Conservation (phyloP, 1,140 invertebrate genomes). For the Drepana arcuata region DNA sequence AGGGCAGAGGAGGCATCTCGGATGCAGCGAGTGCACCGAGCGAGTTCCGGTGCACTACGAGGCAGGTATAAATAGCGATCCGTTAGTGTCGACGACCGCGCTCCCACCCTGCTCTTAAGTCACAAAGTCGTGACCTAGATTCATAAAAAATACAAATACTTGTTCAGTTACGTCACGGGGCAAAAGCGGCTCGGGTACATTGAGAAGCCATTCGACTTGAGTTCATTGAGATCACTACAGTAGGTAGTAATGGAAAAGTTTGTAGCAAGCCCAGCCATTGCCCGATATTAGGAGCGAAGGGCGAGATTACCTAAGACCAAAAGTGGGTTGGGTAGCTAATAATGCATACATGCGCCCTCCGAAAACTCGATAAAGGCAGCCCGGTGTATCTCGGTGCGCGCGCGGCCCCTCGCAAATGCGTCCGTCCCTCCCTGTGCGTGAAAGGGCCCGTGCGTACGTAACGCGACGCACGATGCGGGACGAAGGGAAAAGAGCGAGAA, state of each 20-base stretch:
- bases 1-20: slow-evolving; percentile 57
- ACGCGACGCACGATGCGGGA: slow-evolving; percentile 32
- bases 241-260: no score
- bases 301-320: no score
- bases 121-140: slow-evolving; percentile 36
- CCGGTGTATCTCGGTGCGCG: slow-evolving; percentile 30
- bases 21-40: slow-evolving; percentile 63
- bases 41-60: slow-evolving; percentile 66
- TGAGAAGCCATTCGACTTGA: slow-evolving; percentile 22
- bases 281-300: slow-evolving; percentile 13
- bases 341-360: slow-evolving; percentile 60
- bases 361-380: slow-evolving; percentile 43
- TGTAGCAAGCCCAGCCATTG: slow-evolving; percentile 18
- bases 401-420: slow-evolving; percentile 36
- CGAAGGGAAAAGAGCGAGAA: slow-evolving; percentile 22
- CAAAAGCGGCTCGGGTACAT: slow-evolving; percentile 9
- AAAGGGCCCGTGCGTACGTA: slow-evolving; percentile 56
- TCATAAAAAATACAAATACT: slow-evolving; percentile 12
- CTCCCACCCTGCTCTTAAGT: slow-evolving; percentile 28
- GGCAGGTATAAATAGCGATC: slow-evolving; percentile 69
- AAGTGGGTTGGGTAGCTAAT: slow-evolving; percentile 50
- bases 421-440: slow-evolving; percentile 31
- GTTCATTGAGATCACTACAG: no score
- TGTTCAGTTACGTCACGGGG: slow-evolving; percentile 14
- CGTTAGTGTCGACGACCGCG: slow-evolving; percentile 68